These are phyloP conservation scores for Patiria miniata DNA, from an alignment of 35 echinoderm and acorn worm genomes.

Conservation along the genomic window DNA sequence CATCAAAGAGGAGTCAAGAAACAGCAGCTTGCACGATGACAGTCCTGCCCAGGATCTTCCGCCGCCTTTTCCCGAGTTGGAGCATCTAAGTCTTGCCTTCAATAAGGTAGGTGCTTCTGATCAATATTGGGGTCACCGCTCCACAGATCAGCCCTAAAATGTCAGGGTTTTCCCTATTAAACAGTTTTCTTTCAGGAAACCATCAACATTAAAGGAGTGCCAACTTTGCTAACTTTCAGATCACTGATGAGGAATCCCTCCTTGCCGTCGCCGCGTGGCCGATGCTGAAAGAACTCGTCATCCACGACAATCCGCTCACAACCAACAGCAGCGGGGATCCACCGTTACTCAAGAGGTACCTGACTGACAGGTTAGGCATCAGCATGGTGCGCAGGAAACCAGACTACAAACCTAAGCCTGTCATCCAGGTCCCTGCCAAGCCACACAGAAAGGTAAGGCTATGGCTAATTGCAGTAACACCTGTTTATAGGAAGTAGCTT, in stretches of 20 bases:
- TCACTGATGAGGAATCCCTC: conserved; percentile 77
- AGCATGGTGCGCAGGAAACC: conserved; percentile 69
- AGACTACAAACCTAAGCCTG: conserved; percentile 39
- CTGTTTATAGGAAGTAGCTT: too few species aligned
- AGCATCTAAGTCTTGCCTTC: conserved; percentile 74
- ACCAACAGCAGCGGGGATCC: conserved; percentile 79
- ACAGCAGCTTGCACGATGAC: conserved; percentile 3
- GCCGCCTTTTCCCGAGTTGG: conserved; percentile 84
- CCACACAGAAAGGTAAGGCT: conserved; percentile 70
- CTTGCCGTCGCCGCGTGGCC: conserved; percentile 94
- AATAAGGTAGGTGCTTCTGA: conserved; percentile 64
- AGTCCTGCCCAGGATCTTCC: conserved; percentile 25
- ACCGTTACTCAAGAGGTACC: conserved; percentile 84
- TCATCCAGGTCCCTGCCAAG: conserved; percentile 59
- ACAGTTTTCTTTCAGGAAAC: too few species aligned
- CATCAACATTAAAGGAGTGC: too few species aligned
- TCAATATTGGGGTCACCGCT: too few species aligned
- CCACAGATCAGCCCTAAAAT: too few species aligned
- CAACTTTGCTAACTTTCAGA: conserved; percentile 52
- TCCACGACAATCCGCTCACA: conserved; percentile 94
- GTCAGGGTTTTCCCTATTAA: too few species aligned
- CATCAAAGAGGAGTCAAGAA: conserved; percentile 32
- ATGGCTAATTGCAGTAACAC: too few species aligned
- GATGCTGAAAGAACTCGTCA: conserved; percentile 82
- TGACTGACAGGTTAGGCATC: conserved; percentile 75